These are phyloP conservation scores for Myotis myotis DNA, from an alignment of 2,797 vertebrate species.

Conservation along the genomic window DNA sequence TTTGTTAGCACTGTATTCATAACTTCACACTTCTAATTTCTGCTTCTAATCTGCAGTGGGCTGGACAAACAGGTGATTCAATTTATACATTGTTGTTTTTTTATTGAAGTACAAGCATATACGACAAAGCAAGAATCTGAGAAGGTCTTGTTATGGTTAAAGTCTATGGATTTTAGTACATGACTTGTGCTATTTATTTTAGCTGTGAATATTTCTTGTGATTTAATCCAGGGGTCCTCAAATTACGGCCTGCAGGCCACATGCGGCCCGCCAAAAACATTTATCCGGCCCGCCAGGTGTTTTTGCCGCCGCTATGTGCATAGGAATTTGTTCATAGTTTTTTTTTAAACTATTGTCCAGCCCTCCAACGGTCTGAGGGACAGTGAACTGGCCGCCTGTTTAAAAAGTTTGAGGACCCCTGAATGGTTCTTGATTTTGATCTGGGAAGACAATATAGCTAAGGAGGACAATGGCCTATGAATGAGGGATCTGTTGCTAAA, in stretches of 20 bases:
- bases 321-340: too few relatives aligned
- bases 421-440: background rate
- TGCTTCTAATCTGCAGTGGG: background rate
- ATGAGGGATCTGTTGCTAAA: background rate
- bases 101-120: background rate
- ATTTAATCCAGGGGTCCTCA: background rate
- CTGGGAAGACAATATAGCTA: background rate
- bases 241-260: too few relatives aligned
- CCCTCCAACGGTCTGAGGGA: too few relatives aligned
- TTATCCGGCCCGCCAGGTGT: too few relatives aligned
- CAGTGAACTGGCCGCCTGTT: too few relatives aligned
- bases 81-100: background rate
- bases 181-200: background rate
- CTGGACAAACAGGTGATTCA: background rate
- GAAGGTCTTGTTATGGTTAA: background rate
- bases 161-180: background rate
- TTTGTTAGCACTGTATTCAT: background rate
- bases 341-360: too few relatives aligned
- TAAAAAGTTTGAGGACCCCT: too few relatives aligned
- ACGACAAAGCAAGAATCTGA: background rate
- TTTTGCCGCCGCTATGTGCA: too few relatives aligned
- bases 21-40: background rate
- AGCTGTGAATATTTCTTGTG: background rate
- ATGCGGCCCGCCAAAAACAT: too few relatives aligned
- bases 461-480: background rate